Evolutionary conservation across 2,888 invertebrate genomes (phyloP).

Genomic region (Epistrophella euchroma): DNA sequence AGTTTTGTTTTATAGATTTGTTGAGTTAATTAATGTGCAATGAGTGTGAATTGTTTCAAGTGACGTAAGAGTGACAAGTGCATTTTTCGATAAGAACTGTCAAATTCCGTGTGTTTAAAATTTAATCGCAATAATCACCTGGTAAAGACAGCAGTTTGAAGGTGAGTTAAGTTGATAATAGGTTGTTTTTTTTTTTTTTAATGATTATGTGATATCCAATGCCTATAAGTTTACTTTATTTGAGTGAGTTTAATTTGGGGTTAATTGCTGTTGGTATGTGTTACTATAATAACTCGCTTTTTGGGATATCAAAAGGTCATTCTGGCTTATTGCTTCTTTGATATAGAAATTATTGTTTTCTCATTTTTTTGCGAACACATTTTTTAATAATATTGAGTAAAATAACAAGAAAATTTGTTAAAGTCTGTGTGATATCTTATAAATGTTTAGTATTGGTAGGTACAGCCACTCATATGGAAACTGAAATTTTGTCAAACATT

Average conservation of each 20-base stretch:
- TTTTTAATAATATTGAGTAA: no score
- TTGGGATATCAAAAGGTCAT: no score
- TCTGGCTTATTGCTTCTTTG: no score
- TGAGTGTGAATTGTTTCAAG: not conserved
- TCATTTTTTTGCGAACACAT: no score
- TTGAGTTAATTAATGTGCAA: slow-evolving; percentile 3
- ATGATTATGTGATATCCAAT: not conserved
- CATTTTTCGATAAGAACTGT: not conserved
- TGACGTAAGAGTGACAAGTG: slow-evolving; percentile 11
- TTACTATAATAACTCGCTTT: no score
- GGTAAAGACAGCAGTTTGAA: not conserved
- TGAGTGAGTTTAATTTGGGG: not conserved
- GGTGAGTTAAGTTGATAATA: not conserved
- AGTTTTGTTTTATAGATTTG: not conserved
- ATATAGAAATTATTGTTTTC: no score
- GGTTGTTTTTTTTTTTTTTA: not conserved
- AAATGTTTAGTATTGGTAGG: no score
- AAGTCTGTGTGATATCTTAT: no score
- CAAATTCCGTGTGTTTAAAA: not conserved
- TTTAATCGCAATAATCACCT: not conserved
- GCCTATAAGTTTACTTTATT: slow-evolving; percentile 15
- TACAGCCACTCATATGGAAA: no score
- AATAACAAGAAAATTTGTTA: no score
- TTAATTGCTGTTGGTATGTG: not conserved
- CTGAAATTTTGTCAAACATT: no score